Evolutionary conservation across 2,888 invertebrate species (phyloP).

Genomic region (Trileptium ribeirensis): DNA sequence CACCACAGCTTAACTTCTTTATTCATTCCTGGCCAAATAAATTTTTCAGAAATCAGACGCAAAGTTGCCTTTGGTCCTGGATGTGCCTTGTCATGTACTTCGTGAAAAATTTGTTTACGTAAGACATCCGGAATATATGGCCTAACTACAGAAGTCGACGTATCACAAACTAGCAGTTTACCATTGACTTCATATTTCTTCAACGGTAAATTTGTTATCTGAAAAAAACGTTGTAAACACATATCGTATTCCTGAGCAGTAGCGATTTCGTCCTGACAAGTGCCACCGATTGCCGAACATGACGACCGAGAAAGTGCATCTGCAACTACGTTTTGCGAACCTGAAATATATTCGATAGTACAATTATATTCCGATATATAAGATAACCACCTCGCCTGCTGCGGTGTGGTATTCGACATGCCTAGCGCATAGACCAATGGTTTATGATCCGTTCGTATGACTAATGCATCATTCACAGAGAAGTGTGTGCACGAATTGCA

Average conservation of each 20-base stretch:
- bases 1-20: background rate
- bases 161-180: background rate
- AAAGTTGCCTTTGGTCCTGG: background rate
- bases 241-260: background rate
- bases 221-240: background rate
- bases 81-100: background rate
- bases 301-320: background rate
- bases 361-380: background rate
- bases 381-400: background rate
- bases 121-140: background rate
- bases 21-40: background rate
- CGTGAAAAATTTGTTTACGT: background rate
- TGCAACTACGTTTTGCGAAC: background rate
- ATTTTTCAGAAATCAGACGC: background rate
- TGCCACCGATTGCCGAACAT: background rate
- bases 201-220: background rate
- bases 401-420: background rate
- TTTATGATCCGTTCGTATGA: background rate
- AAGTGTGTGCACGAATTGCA: too few relatives aligned
- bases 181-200: background rate
- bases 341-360: background rate
- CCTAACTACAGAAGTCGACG: background rate
- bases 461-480: too few relatives aligned
- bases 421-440: background rate
- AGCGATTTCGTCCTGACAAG: background rate